These are phyloP conservation scores for Channallabes apus DNA, from an alignment of 2,797 vertebrate genomes.

Conservation along the genomic window DNA sequence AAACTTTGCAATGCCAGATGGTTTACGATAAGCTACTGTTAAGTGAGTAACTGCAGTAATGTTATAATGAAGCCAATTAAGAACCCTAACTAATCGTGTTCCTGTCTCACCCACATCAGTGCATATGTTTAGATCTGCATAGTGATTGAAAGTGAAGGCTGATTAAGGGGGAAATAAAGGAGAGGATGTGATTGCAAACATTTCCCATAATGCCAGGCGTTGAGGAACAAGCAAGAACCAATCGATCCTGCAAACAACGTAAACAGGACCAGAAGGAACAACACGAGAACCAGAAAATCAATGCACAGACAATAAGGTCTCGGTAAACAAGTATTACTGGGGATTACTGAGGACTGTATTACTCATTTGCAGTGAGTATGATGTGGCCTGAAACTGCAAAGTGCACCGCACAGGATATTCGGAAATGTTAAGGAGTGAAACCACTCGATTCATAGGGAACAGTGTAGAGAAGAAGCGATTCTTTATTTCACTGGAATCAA, in stretches of 20 bases:
- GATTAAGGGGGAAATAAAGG: not conserved
- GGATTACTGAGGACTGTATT: too few species aligned
- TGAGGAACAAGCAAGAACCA: not conserved
- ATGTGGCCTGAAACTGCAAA: too few species aligned
- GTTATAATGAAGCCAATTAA: not conserved
- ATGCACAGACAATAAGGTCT: too few species aligned
- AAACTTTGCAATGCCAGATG: not conserved
- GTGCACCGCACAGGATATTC: too few species aligned
- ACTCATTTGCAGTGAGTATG: too few species aligned
- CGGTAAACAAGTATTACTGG: too few species aligned
- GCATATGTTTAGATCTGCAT: slow-evolving; percentile 1
- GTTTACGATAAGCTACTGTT: too few species aligned
- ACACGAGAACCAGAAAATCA: not conserved
- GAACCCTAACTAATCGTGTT: not conserved
- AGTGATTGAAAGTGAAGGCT: slow-evolving; percentile 21
- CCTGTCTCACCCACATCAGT: slow-evolving; percentile 11
- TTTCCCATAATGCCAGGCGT: not conserved
- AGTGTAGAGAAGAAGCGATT: too few species aligned
- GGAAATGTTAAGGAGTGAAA: too few species aligned
- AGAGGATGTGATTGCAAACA: slow-evolving; percentile 11
- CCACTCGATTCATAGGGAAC: too few species aligned
- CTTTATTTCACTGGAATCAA: too few species aligned
- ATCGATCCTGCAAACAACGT: too few species aligned
- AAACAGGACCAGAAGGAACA: not conserved
- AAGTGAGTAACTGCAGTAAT: not conserved